Evolutionary conservation across 2,797 vertebrate genomes (phyloP), one percentile per base, ranked within the genome.

Genomic region (Bothrops alternatus): DNA sequence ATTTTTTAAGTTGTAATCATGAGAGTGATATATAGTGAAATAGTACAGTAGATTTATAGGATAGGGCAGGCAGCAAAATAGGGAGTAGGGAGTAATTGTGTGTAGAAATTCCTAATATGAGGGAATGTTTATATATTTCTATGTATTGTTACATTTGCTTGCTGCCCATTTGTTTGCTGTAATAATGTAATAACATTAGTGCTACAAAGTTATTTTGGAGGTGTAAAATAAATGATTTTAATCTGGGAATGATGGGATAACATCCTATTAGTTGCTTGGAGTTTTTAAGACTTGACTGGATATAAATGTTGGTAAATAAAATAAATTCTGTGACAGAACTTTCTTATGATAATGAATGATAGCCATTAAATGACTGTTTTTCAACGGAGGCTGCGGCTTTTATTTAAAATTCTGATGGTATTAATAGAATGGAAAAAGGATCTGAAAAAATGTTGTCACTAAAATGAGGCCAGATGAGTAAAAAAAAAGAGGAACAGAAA

Each of bases 401-500:
- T 88, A 37, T 14, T 88, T 87, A 1, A 12, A 32, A 12, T 13
- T 1, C 13, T 23, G 55, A 69, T 32, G n/a, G 8, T 23, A 47
- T 61, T 91, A 55, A 56, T 32, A 82, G 37, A 61, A 7, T 89
- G 37, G 60, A 58, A 50, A 78, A 37, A 28, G 69, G 65, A 85
- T 37, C 3, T 92, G 87, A 92, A 26, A 92, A 60, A n/a, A 55
- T 1, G 1, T 25, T 91, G 26, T 58, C 12, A n/a, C 86, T 82
- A 82, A 89, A 92, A 92, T 78, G 55, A 50, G 56, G 13, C 50
- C 47, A 60, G n/a, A n/a, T 25, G 12, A 65, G 32, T 87, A 87
- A 42, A 50, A 50, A 26, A 47, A 87, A 91, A 92, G 86, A 92
- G 87, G 86, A 92, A 92, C 47, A 91, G 56, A 91, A 28, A 85